Percentiles rank a stretch among this genome's conserved stretches.
phyloP scores from a whole-genome alignment of 2,113 vertebrate species.

The Dasyprocta punctata region DNA sequence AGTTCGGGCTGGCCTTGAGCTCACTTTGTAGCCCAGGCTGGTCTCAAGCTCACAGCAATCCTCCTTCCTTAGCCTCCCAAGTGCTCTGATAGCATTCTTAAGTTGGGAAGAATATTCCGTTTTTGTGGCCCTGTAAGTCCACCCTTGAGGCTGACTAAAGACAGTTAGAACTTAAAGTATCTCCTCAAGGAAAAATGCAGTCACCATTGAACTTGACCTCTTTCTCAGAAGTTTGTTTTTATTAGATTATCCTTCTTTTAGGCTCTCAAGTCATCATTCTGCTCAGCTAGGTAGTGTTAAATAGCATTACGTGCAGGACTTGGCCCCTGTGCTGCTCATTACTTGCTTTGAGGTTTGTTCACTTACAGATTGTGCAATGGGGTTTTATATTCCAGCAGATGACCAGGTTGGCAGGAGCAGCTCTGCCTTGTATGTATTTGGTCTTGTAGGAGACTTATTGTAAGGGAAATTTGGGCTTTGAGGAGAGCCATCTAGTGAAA shows the following conservation, averaged over 20 bases:
- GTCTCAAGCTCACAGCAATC: no score
- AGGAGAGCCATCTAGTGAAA: neutral
- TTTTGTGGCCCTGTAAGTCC: neutral
- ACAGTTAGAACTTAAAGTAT: neutral
- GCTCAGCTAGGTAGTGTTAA: neutral
- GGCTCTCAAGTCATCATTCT: neutral
- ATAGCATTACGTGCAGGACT: no score
- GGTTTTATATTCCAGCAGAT: neutral
- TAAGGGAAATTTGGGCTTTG: neutral
- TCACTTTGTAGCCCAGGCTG: no score
- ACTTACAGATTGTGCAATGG: neutral
- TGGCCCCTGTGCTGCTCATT: neutral
- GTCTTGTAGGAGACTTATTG: neutral
- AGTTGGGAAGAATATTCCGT: neutral
- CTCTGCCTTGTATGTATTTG: rapidly evolving
- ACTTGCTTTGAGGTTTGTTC: rapidly evolving
- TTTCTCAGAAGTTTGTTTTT: neutral
- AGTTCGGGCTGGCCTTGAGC: no score
- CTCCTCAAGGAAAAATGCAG: neutral
- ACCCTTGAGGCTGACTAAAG: neutral
- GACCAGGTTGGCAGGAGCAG: neutral
- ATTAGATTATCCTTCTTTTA: neutral
- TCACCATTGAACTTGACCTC: no score
- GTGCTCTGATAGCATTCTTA: rapidly evolving
- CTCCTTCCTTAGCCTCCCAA: no score